Conservation (phyloP, 2,113 vertebrate species). For the Paratilapia polleni region DNA sequence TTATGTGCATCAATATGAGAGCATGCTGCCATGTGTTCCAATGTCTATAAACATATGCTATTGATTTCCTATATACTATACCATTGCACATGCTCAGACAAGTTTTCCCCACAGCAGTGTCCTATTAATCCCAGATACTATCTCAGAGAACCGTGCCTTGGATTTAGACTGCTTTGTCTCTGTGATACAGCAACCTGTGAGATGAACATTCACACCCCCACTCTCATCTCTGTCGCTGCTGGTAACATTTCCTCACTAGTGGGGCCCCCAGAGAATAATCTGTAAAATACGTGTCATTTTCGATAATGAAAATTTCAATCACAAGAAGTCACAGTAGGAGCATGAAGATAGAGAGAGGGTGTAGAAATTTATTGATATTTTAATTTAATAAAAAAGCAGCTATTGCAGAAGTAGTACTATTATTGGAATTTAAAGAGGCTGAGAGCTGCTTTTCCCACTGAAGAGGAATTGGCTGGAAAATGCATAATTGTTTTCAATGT, state of each 20-base stretch:
- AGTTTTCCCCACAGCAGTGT: constrained; percentile 22
- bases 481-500: not conserved
- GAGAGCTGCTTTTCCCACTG: not conserved
- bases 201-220: constrained; percentile 18
- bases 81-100: not conserved
- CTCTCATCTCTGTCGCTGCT: not conserved
- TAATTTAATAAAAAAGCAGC: constrained; percentile 6
- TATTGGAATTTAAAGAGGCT: not conserved
- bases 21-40: not conserved
- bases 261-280: not conserved
- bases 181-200: constrained; percentile 1
- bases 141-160: constrained; percentile 10
- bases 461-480: not conserved
- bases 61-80: constrained; percentile 18
- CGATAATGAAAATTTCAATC: constrained; percentile 17
- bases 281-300: constrained; percentile 35
- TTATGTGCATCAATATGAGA: not conserved
- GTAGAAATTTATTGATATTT: not conserved
- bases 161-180: constrained; percentile 15
- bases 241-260: constrained; percentile 11
- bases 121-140: constrained; percentile 21
- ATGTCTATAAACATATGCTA: not conserved
- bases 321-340: not conserved
- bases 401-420: not conserved
- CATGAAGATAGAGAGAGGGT: not conserved